phyloP scores from a whole-genome alignment of 1,140 invertebrate genomes.

The Drosophila busckii region DNA sequence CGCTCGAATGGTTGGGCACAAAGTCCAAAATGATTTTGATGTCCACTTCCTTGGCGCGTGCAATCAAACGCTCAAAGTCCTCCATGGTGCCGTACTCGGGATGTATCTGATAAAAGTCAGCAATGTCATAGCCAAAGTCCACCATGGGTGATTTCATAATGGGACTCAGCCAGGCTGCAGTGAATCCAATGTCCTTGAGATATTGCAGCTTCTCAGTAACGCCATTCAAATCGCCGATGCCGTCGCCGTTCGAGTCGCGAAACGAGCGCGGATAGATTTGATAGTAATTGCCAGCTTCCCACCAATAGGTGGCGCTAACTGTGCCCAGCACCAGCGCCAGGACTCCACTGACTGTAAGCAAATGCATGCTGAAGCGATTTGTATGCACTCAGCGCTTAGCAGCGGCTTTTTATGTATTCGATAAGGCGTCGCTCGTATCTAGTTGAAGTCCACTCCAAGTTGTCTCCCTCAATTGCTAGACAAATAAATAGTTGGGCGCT shows the following conservation, averaged over 20 bases:
- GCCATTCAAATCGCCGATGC: slow-evolving; percentile 85
- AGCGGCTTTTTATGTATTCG: slow-evolving; percentile 42
- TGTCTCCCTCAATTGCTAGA: slow-evolving; percentile 44
- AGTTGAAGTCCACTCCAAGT: slow-evolving; percentile 34
- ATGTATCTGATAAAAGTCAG: slow-evolving; percentile 87
- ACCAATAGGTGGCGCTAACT: slow-evolving; percentile 82
- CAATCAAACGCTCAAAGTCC: slow-evolving; percentile 84
- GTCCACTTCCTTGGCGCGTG: slow-evolving; percentile 81
- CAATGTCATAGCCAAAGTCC: slow-evolving; percentile 87
- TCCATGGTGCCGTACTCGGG: slow-evolving; percentile 85
- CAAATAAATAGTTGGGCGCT: slow-evolving; percentile 38
- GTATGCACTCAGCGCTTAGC: slow-evolving; percentile 3
- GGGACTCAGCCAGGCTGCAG: slow-evolving; percentile 85
- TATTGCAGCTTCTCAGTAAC: slow-evolving; percentile 80
- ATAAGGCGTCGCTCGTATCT: slow-evolving; percentile 42
- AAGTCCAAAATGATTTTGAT: slow-evolving; percentile 84
- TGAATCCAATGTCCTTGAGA: slow-evolving; percentile 81
- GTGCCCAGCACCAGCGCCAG: slow-evolving; percentile 26
- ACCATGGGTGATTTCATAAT: slow-evolving; percentile 85
- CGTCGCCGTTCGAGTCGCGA: slow-evolving; percentile 85
- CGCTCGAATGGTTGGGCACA: slow-evolving; percentile 88
- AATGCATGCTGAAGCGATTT: slow-evolving; percentile 50
- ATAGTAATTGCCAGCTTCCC: slow-evolving; percentile 85
- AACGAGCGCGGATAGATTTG: slow-evolving; percentile 89
- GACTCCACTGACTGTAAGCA: slow-evolving; percentile 32